These are phyloP conservation scores for Bradypus variegatus DNA, from an alignment of 2,797 vertebrate genomes.

Conservation along the genomic window DNA sequence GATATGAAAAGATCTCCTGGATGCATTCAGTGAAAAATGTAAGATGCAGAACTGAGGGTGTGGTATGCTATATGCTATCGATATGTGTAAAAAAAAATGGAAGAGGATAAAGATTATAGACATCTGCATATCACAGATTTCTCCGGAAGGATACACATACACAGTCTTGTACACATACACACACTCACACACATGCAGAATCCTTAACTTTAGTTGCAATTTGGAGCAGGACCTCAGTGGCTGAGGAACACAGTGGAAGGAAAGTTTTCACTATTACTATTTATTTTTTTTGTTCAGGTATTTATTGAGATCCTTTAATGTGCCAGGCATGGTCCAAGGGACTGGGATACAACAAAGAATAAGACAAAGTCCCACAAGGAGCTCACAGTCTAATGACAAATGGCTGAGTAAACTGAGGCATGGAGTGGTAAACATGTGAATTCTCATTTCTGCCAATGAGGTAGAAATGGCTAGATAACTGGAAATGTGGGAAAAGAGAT, in stretches of 20 bases:
- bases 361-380: constrained; percentile 28
- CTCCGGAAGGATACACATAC: not conserved
- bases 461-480: constrained; percentile 39
- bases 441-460: too few relatives aligned
- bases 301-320: not conserved
- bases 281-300: not conserved
- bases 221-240: not conserved
- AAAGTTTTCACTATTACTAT: not conserved
- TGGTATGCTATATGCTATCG: not conserved
- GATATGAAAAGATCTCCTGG: not conserved
- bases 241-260: too few relatives aligned
- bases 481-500: not conserved
- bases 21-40: not conserved
- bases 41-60: not conserved
- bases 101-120: not conserved
- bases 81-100: not conserved
- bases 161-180: too few relatives aligned
- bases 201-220: not conserved
- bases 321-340: not conserved
- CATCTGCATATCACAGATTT: not conserved
- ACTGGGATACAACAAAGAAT: not conserved
- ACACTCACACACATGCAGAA: not conserved
- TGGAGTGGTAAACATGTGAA: constrained; percentile 50
- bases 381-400: constrained; percentile 62
- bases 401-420: constrained; percentile 55